Base-by-base conservation (phyloP, 2,797 vertebrate species). In the Falco columbarius region DNA sequence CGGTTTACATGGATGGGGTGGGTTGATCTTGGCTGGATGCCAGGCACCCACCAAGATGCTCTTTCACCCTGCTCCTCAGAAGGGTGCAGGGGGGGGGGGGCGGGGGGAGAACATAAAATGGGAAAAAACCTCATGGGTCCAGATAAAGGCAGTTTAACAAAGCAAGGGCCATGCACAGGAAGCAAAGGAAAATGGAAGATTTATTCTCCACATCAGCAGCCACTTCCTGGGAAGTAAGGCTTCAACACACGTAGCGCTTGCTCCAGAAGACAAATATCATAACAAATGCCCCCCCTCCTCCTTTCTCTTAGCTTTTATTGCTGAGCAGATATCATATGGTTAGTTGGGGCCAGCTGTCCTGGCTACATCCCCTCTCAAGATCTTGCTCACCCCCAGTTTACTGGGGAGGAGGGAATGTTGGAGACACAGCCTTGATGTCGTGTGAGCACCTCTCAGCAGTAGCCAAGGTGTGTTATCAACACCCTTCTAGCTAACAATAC, bases 11-110 rank as follows among this genome's bases (percentile, higher is more conserved):
- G 18, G 27, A 70, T 52, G 49, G 17, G 67, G 23, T 59, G 34
- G 34, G 20, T 30, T 23, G 67, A 22, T 27, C 21, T 13, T 36
- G 58, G 58, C 58, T 59, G 15, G 58, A 59, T 23, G 26, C 58
- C 58, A 59, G 23, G 34, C 26, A 4, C 49, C 49, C 49, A 29
- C 49, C 34, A 30, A 23, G 67, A 49, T 52, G 47, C 49, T 70
- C 34, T 23, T 13, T 38, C 49, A 70, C 27, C 23, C 27, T 34
- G 47, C 49, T 52, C 49, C 67, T 52, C 49, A 52, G 67, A 27
- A 70, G 14, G 27, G 26, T 0, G 1, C 5, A 5, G 9, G 9
- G 36, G 36, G n/a, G n/a, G n/a, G n/a, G n/a, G n/a, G n/a, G n/a
- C n/a, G 27, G 27, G 20, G 27, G 34, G 10, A 38, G 27, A 30